Conservation (phyloP, 1,140 invertebrate species). For the Bicyclus anynana region DNA sequence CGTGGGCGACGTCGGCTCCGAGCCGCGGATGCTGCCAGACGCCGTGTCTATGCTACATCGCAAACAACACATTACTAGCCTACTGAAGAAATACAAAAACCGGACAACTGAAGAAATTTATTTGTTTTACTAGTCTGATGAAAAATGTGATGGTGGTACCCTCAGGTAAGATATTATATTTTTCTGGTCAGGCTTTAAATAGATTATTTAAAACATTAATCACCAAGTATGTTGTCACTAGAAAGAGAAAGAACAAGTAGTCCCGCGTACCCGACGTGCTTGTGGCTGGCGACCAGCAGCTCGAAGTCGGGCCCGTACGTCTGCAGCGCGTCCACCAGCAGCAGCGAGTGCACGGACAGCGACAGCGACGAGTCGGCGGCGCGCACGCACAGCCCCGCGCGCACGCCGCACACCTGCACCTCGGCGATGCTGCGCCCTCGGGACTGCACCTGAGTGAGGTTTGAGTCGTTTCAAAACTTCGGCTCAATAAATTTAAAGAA, state of each 20-base stretch:
- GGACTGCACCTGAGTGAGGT: conserved; percentile 82
- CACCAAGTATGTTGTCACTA: too few species aligned
- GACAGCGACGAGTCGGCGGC: conserved; percentile 85
- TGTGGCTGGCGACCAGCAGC: conserved; percentile 94
- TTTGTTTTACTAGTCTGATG: too few species aligned
- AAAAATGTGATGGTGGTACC: too few species aligned
- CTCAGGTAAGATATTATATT: too few species aligned
- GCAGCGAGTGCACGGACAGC: conserved; percentile 93
- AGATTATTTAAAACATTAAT: too few species aligned
- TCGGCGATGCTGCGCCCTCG: conserved; percentile 92
- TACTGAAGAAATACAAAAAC: too few species aligned
- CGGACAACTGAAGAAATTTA: too few species aligned
- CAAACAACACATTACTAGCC: too few species aligned
- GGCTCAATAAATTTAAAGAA: too few species aligned
- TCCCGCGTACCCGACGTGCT: conserved; percentile 94
- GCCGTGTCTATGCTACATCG: conserved; percentile 90
- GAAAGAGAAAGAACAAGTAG: too few species aligned
- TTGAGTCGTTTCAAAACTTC: too few species aligned
- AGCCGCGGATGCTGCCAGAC: conserved; percentile 94
- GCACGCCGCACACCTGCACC: conserved; percentile 93
- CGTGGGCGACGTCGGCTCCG: conserved; percentile 91
- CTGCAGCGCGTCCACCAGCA: conserved; percentile 96
- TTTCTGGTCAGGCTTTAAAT: too few species aligned
- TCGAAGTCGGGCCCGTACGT: conserved; percentile 97
- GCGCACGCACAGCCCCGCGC: conserved; percentile 84